Evolutionary conservation across 2,113 vertebrate species (phyloP).

Genomic region (Ranitomeya variabilis): DNA sequence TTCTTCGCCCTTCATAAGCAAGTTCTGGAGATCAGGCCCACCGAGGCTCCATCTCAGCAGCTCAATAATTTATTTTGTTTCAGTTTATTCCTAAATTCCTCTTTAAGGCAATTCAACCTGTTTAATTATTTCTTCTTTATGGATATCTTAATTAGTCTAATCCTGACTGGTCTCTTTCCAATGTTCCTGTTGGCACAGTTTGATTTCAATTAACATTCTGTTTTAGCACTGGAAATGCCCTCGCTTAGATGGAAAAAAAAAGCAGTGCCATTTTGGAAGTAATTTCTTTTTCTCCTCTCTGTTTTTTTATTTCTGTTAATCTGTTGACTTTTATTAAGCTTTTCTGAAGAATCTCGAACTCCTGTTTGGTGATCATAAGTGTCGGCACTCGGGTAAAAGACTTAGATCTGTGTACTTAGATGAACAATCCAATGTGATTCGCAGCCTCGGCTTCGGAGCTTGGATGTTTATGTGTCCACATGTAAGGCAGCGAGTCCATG

Average conservation of each 20-base stretch:
- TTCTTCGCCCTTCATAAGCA: slow-evolving; percentile 31
- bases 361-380: slow-evolving; percentile 34
- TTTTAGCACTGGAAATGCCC: slow-evolving; percentile 73
- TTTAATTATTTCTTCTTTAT: slow-evolving; percentile 69
- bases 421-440: not conserved
- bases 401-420: slow-evolving; percentile 2
- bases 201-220: slow-evolving; percentile 82
- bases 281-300: slow-evolving; percentile 54
- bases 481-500: not conserved
- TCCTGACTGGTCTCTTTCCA: slow-evolving; percentile 82
- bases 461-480: not conserved
- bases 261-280: slow-evolving; percentile 69
- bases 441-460: not conserved
- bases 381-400: not conserved
- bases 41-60: not conserved
- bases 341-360: slow-evolving; percentile 33
- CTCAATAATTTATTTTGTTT: slow-evolving; percentile 43
- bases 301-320: slow-evolving; percentile 61
- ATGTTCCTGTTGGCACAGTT: slow-evolving; percentile 80
- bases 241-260: slow-evolving; percentile 61
- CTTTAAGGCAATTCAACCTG: slow-evolving; percentile 76
- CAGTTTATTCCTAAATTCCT: slow-evolving; percentile 65
- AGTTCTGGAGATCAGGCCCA: slow-evolving; percentile 31
- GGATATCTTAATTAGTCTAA: slow-evolving; percentile 83
- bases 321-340: slow-evolving; percentile 41